Evolutionary conservation across 2,888 invertebrate species (phyloP).

Genomic region (Subacronicta megacephala): DNA sequence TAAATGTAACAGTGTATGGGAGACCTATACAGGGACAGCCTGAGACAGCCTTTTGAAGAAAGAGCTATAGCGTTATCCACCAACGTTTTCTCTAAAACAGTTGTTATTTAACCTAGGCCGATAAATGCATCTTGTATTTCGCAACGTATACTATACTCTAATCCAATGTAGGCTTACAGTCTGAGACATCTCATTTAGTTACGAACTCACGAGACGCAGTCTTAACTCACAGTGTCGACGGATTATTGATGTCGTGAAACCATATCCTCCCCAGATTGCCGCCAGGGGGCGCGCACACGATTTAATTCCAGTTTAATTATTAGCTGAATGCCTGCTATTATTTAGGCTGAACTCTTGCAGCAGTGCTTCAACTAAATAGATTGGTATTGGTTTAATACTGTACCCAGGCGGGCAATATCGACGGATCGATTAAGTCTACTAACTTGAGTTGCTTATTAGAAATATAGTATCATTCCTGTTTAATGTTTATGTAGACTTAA

Average conservation of each 20-base stretch:
- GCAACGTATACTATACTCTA: slow-evolving; percentile 10
- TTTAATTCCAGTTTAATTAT: slow-evolving; percentile 65
- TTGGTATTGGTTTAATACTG: slow-evolving; percentile 40
- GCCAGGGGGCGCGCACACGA: slow-evolving; percentile 46
- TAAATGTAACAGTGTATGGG: no score
- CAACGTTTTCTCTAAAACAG: no score
- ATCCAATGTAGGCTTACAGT: slow-evolving; percentile 46
- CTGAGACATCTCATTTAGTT: slow-evolving; percentile 59
- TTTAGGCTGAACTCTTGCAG: slow-evolving; percentile 25
- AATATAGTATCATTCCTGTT: slow-evolving; percentile 18
- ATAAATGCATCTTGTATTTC: slow-evolving; percentile 4
- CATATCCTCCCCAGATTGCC: slow-evolving; percentile 58
- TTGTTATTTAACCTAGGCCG: no score
- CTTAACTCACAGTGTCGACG: slow-evolving; percentile 51
- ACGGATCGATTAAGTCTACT: slow-evolving; percentile 25
- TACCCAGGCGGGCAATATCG: slow-evolving; percentile 43
- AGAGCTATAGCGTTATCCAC: no score
- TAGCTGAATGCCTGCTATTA: slow-evolving; percentile 50
- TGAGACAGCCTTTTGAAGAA: no score
- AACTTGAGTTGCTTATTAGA: slow-evolving; percentile 24
- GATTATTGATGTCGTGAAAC: slow-evolving; percentile 63
- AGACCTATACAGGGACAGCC: no score
- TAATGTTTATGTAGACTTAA: slow-evolving; percentile 21
- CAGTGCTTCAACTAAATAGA: slow-evolving; percentile 27
- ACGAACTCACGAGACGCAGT: slow-evolving; percentile 33